A percentile compares a stretch with the other conserved stretches of the same genome.
These are phyloP conservation scores for Rhabdomys dilectus DNA, from an alignment of 2,113 vertebrate genomes.

Conservation along the genomic window DNA sequence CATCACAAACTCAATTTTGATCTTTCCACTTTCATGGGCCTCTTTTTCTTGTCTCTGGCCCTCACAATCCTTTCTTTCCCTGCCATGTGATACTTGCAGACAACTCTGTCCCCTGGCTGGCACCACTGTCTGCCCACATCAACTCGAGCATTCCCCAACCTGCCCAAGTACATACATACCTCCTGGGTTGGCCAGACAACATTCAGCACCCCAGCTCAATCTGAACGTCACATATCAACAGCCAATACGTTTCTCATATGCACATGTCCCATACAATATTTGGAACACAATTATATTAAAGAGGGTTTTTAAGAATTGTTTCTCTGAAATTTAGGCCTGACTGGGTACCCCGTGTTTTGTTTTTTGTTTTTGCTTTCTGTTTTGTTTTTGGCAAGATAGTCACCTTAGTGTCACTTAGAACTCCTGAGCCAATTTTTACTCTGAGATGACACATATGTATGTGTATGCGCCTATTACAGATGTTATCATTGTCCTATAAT, in stretches of 20 bases:
- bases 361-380: too few species aligned
- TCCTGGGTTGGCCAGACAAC: neutral
- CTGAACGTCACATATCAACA: slow-evolving; percentile 28
- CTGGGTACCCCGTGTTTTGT: neutral
- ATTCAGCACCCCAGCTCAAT: neutral
- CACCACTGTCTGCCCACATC: neutral
- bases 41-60: neutral
- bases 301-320: neutral
- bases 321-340: slow-evolving; percentile 14
- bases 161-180: neutral
- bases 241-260: neutral
- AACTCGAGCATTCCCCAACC: neutral
- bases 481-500: neutral
- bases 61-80: neutral
- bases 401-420: neutral
- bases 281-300: neutral
- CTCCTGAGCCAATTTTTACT: neutral
- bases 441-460: neutral
- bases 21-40: neutral
- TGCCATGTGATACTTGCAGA: neutral
- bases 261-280: neutral
- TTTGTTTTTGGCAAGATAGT: slow-evolving; percentile 24
- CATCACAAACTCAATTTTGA: neutral
- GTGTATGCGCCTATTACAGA: neutral
- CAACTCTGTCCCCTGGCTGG: neutral